Conservation (phyloP, 2,113 vertebrate genomes). For the Agapornis roseicollis region DNA sequence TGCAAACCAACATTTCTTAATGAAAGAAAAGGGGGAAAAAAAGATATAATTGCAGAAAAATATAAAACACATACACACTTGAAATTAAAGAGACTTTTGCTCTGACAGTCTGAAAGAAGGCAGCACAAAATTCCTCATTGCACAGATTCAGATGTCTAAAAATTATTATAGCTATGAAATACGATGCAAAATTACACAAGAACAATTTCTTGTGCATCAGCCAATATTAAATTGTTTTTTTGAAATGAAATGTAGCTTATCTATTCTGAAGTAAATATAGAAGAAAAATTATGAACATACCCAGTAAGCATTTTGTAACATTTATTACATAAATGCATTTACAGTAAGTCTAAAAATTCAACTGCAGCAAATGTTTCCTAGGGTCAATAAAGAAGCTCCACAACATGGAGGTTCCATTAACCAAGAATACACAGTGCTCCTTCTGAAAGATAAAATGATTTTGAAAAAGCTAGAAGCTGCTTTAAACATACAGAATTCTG, state of each 20-base stretch:
- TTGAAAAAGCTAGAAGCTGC: background rate
- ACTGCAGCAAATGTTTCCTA: background rate
- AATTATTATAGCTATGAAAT: background rate
- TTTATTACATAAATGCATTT: background rate
- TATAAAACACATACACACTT: background rate
- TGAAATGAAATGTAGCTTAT: background rate
- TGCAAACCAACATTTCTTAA: slow-evolving; percentile 47
- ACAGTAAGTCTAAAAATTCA: background rate
- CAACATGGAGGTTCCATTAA: background rate
- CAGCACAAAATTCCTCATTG: background rate
- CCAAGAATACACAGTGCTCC: background rate
- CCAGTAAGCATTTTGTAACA: background rate
- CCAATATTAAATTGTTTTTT: background rate
- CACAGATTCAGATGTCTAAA: background rate
- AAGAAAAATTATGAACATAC: background rate
- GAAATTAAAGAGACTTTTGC: slow-evolving; percentile 28
- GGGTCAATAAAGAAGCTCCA: background rate
- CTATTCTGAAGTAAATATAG: background rate
- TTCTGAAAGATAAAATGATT: background rate
- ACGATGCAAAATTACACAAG: background rate
- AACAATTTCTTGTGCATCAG: background rate
- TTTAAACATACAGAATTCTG: background rate
- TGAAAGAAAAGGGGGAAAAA: slow-evolving; percentile 10
- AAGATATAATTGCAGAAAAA: background rate
- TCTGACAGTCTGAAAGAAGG: slow-evolving; percentile 27